Conservation (phyloP, 2,113 vertebrate species). For the Brachypodius melanocephalos region DNA sequence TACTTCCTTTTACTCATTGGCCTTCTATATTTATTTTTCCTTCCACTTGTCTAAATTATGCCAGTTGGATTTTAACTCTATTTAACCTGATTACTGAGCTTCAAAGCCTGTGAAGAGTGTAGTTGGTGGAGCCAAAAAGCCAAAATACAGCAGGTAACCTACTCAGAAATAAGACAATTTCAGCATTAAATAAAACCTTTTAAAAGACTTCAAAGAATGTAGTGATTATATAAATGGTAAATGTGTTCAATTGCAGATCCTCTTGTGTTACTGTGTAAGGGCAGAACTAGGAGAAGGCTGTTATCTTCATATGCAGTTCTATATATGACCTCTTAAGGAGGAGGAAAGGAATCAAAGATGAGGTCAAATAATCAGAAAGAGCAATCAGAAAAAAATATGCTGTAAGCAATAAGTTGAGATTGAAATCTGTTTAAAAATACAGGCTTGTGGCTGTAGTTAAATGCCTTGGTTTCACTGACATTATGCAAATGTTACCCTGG, state of each 20-base stretch:
- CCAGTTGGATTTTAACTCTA: constrained; percentile 17
- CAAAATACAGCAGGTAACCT: not conserved
- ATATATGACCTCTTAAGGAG: not conserved
- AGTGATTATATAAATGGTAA: not conserved
- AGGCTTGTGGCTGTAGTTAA: not conserved
- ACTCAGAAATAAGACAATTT: not conserved
- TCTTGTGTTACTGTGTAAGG: not conserved
- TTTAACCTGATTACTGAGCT: not conserved
- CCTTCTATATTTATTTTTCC: not conserved
- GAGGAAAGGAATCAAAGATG: not conserved
- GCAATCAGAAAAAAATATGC: not conserved
- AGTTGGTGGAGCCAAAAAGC: not conserved
- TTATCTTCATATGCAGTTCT: not conserved
- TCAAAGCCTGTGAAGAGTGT: not conserved
- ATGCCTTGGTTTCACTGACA: not conserved
- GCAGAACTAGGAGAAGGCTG: not conserved
- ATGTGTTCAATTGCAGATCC: not conserved
- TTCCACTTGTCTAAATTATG: not conserved
- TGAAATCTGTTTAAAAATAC: not conserved
- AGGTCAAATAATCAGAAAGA: not conserved
- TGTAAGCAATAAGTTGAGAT: not conserved
- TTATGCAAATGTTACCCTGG: not conserved
- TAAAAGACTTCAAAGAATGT: not conserved
- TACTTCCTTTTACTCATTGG: not conserved
- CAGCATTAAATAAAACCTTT: not conserved